These are phyloP conservation scores for Subacronicta megacephala DNA, from an alignment of 2,888 invertebrate genomes.

Conservation along the genomic window DNA sequence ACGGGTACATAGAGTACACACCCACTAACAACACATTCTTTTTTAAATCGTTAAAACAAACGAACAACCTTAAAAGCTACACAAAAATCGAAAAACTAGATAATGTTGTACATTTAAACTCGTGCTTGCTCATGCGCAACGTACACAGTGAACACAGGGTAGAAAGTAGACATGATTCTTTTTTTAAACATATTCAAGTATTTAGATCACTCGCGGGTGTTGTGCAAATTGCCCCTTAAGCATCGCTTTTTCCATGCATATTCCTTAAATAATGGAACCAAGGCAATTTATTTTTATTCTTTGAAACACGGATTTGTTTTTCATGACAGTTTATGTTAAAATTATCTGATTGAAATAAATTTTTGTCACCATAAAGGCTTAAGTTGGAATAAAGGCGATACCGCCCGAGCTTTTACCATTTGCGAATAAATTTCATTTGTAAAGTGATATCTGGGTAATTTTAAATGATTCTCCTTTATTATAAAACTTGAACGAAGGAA, in stretches of 20 bases:
- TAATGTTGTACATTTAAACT: no score
- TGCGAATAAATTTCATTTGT: constrained; percentile 40
- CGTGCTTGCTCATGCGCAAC: no score
- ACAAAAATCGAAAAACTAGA: no score
- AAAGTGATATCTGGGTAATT: constrained; percentile 52
- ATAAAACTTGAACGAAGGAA: no score
- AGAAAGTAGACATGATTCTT: no score
- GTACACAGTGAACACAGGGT: no score
- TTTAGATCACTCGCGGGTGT: background rate
- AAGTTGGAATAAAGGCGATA: constrained; percentile 42
- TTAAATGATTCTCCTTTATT: constrained; percentile 16
- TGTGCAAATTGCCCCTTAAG: constrained; percentile 2
- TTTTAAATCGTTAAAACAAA: no score
- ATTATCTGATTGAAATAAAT: constrained; percentile 40
- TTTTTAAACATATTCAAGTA: no score
- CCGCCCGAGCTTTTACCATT: constrained; percentile 44
- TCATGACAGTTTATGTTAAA: constrained; percentile 18
- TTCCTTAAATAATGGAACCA: constrained; percentile 15
- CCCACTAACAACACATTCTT: no score
- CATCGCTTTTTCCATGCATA: background rate
- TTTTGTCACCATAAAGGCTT: constrained; percentile 38
- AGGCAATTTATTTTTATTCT: constrained; percentile 23
- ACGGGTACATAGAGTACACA: no score
- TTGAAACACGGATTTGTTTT: constrained; percentile 23
- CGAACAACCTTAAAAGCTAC: no score